Evolutionary conservation across 2,888 invertebrate species (phyloP), one percentile per base, ranked within the genome.

Genomic region (Rotaria sp.): DNA sequence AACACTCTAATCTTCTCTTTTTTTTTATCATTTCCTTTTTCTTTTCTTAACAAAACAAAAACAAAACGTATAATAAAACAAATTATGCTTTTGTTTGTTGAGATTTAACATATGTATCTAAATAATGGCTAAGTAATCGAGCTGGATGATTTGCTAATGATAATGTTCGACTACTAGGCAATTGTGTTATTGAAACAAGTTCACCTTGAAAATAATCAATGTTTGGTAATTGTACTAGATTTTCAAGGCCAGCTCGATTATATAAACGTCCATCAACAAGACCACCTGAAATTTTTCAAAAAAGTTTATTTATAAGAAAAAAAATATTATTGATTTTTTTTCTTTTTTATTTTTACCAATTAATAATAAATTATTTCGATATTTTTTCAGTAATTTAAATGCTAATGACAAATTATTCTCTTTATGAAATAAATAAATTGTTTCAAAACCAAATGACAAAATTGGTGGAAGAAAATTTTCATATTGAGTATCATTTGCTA

Each of bases 391-490:
- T 75, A 75, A 75, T 75, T 75, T 75, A 15, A 75, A 75, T 11
- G 75, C 26, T 45, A 24, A 26, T 75, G 75, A 2, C 10, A 75
- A 41, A 41, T 75, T 75, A 75, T 38, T 45, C 4, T 75, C 75
- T 41, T 26, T 24, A 38, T 75, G 75, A 75, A 75, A 75, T 75
- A 75, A 75, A 75, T 75, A 75, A 41, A 75, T 75, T 21, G 75
- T 75, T 41, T 75, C 45, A 75, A 75, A 75, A 26, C 75, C 75
- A n/a, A 75, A 75, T 45, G 75, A 75, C 45, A 75, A 75, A 45
- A 75, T 75, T 24, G 75, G 75, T 41, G 75, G 75, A 41, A 75
- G 75, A 26, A 75, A 75, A 41, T 75, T 75, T 75, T 75, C 45
- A 75, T 75, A 75, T 41, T 45, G 41, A 13, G 5, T 24, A 41